A percentile compares a stretch with the other conserved stretches of the same genome.
phyloP scores from a whole-genome alignment of 53 echinoderm and acorn worm genomes.

The Arbacia lixula region DNA sequence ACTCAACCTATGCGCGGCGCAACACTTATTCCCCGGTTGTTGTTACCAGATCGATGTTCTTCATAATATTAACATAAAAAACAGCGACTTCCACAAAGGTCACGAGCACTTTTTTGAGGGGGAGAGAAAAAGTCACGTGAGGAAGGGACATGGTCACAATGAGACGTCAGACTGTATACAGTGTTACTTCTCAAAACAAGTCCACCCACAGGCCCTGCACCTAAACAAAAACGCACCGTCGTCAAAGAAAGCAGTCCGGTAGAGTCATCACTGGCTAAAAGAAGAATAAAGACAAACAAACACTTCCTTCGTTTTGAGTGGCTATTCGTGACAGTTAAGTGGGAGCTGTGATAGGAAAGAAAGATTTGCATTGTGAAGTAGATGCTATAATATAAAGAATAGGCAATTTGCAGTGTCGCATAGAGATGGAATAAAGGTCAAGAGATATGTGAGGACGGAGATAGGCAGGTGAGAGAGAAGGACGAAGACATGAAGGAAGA shows the following conservation, averaged over 20 bases:
- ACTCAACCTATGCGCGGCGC: too few species aligned
- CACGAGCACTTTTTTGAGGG: constrained; percentile 35
- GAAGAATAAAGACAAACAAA: constrained; percentile 22
- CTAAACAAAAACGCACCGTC: too few species aligned
- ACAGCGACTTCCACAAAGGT: constrained; percentile 7
- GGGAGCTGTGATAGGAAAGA: too few species aligned
- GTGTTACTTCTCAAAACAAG: constrained; percentile 54
- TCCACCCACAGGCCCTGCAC: constrained; percentile 26
- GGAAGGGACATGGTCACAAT: neutral
- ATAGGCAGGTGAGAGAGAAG: constrained; percentile 22
- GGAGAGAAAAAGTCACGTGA: constrained; percentile 32
- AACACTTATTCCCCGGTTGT: too few species aligned
- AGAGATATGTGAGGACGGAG: constrained; percentile 32
- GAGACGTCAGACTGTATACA: constrained; percentile 52
- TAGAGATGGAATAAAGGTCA: constrained; percentile 8
- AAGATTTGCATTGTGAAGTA: too few species aligned
- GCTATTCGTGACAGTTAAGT: too few species aligned
- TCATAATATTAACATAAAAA: too few species aligned
- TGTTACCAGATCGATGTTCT: too few species aligned
- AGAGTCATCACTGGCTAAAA: constrained; percentile 6
- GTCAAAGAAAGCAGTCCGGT: constrained; percentile 24
- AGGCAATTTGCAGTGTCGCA: too few species aligned
- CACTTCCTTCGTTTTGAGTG: constrained; percentile 24
- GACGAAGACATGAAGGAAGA: too few species aligned
- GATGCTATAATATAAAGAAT: too few species aligned